Evolutionary conservation across 2,797 vertebrate species (phyloP).

Genomic region (Stomatorhinus walkeri): DNA sequence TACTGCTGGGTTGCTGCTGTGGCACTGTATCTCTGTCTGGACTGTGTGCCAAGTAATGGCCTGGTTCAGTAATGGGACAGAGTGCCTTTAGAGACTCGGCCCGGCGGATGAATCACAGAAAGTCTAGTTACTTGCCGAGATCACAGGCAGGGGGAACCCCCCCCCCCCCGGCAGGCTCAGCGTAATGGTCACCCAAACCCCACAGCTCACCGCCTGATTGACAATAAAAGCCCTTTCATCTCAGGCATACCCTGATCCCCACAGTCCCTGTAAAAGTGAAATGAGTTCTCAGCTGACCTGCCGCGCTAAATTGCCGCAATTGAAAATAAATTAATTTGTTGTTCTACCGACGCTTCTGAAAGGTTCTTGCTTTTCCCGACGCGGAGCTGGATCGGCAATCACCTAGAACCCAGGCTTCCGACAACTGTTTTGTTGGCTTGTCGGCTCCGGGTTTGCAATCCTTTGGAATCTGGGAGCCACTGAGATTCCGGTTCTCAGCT

Average conservation of each 20-base stretch:
- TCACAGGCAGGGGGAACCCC: not conserved
- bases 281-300: not conserved
- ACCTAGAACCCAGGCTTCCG: not conserved
- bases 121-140: not conserved
- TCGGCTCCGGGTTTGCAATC: not conserved
- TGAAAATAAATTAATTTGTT: constrained; percentile 16
- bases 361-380: not conserved
- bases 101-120: not conserved
- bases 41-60: not conserved
- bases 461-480: not conserved
- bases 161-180: not conserved
- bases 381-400: not conserved
- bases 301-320: not conserved
- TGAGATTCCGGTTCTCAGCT: not conserved
- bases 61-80: not conserved
- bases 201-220: not conserved
- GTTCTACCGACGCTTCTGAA: not conserved
- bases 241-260: not conserved
- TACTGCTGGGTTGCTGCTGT: not conserved
- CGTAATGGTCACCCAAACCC: constrained; percentile 4
- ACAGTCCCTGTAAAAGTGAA: not conserved
- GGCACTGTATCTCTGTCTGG: not conserved
- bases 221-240: constrained; percentile 13
- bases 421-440: not conserved
- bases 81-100: not conserved